Evolutionary conservation across 2,113 vertebrate genomes (phyloP).

Genomic region (Phainopepla nitens): DNA sequence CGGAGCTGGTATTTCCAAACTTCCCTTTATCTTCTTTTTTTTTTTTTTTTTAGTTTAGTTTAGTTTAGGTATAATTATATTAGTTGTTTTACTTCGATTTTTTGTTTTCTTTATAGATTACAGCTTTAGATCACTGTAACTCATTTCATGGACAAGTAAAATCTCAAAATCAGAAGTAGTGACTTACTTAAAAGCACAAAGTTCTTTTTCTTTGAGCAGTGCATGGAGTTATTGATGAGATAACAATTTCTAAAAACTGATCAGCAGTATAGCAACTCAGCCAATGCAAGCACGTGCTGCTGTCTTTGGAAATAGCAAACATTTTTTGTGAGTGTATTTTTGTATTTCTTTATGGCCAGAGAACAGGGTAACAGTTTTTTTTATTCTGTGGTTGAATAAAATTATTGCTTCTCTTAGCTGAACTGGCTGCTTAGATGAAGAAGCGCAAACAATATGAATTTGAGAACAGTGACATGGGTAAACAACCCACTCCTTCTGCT

Average conservation of each 20-base stretch:
- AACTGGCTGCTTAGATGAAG: not conserved
- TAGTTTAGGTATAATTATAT: not conserved
- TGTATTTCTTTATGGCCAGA: not conserved
- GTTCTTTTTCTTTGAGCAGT: not conserved
- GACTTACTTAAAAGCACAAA: not conserved
- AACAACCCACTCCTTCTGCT: rapidly evolving
- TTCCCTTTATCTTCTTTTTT: not conserved
- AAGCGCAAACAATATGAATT: not conserved
- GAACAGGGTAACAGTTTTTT: not conserved
- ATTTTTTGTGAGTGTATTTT: not conserved
- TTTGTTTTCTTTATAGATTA: not conserved
- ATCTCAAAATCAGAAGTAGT: not conserved
- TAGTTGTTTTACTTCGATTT: not conserved
- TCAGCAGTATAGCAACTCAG: not conserved
- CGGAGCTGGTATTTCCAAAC: not conserved
- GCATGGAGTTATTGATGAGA: not conserved
- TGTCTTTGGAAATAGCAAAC: not conserved
- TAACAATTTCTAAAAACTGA: not conserved
- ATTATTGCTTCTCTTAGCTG: not conserved
- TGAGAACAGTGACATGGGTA: not conserved
- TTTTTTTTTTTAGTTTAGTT: not conserved
- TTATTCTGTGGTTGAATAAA: not conserved
- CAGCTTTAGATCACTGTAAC: not conserved
- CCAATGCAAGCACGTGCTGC: not conserved
- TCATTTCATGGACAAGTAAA: not conserved